Base-by-base conservation (phyloP, 2,888 invertebrate genomes). In the Melolontha melolontha region DNA sequence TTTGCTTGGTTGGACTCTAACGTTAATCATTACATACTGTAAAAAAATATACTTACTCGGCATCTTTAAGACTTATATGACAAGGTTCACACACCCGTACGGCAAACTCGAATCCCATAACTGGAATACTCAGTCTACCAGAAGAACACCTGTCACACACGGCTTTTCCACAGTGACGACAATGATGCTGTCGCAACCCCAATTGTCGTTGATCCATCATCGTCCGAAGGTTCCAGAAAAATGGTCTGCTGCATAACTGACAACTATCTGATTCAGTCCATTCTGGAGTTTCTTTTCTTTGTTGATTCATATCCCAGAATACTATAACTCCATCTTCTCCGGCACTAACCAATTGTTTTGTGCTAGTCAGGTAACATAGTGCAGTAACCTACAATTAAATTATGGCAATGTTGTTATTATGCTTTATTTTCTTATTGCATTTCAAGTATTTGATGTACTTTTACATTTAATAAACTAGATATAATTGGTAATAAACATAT, bases 151-250 rank as follows among this genome's bases (percentile, higher is more conserved):
- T 88, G 79, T 94, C 96, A 84, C 99, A 99, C 64, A 97, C 91
- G 11, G 99, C 98, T 81, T 93, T 92, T 50, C 99, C 99, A 85
- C 98, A 99, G 84, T 93, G 90, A 64, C 95, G 90, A 80, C 95
- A 96, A 84, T 95, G 95, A 84, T 95, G 95, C 81, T 95, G 95
- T 64, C 97, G 91, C 22, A 95, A 88, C 71, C 96, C 96, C 64
- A 98, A 86, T 80, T 95, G 96, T 79, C 95, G 92, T 84, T 95
- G 95, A 83, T 98, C 96, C 94, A 98, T 96, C 98, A 99, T 99
- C 10, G 95, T 96, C 72, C 94, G 90, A 62, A 99, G 89, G 84
- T 99, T 99, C 99, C 99, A 99, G 84, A 98, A 98, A 86, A 99
- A 99, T 17, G 99, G 99, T 69, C 93, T 88, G 63, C 92, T 91